Evolutionary conservation across 2,797 vertebrate genomes (phyloP), one percentile per base, ranked within the genome.

Genomic region (Labroides dimidiatus): DNA sequence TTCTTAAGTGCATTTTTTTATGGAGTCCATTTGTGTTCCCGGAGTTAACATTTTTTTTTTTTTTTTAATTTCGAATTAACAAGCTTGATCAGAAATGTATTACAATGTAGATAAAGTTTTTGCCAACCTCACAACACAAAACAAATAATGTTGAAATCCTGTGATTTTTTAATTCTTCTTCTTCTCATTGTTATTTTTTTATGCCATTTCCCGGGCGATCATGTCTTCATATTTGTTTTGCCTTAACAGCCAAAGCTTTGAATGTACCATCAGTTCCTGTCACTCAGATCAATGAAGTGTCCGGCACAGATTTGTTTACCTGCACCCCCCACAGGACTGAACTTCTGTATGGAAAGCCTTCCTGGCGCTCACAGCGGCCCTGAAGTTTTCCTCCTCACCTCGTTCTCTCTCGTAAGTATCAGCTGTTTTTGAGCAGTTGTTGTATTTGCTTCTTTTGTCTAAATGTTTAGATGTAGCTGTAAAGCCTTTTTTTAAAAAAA

Each of bases 221-320:
- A 11, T 74, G 57, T 65, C 36, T 60, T 74, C 24, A 20, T 59
- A 23, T 78, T 81, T 88, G 51, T 78, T 87, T 85, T 73, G 82
- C 81, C 79, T 86, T 84, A 82, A 78, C 81, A 77, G 83, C 81
- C 75, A 83, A 87, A 89, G 86, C 75, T 71, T 87, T 91, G 85
- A 92, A 90, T 92, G 84, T 92, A 84, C 51, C 77, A 44, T 65
- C 14, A 0, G 19, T 64, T 65, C 51, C 23, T 13, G 30, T 69
- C 51, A 16, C 59, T 65, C 6, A 2, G 36, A 24, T 45, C 10
- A 24, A 4, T 23, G 4, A 48, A 23, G 41, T 53, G 5, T 68
- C 37, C 12, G 24, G 23, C 52, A 53, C 37, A 47, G 24, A 66
- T 60, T 24, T 33, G 30, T 54, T 51, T 65, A 10, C 27, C 23